Evolutionary conservation across 2,113 vertebrate genomes (phyloP), one percentile per base, ranked within the genome.

Genomic region (Mirounga angustirostris): DNA sequence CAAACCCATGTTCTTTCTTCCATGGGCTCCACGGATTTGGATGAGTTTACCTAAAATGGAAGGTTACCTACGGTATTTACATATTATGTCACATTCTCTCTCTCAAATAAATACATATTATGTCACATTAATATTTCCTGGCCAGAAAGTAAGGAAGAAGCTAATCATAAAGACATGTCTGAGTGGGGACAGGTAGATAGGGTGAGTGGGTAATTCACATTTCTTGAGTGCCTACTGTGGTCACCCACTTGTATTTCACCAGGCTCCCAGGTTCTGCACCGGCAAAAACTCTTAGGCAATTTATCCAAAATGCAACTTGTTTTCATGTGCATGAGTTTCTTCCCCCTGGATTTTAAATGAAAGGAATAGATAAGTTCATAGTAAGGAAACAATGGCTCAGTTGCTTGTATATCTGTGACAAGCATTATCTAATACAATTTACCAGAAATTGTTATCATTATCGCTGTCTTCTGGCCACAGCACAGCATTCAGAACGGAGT

Each of bases 331-430:
- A 40, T 97, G 90, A 52, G 50, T 96, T 80, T 86, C 97, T 98
- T 98, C 97, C 98, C 82, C 97, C 95, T 90, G 96, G 94, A 96
- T 98, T 98, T 97, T 95, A 98, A 97, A 93, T 97, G 92, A 98
- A 96, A 95, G 96, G 13, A 76, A 97, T 18, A 92, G 96, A 95
- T 97, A 98, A 97, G 98, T 98, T 97, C 71, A 97, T 71, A 73
- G 54, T 94, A 28, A 98, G 95, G 92, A 97, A 98, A 98, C 96
- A 97, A 98, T 71, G 94, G 36, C 97, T 98, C 54, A 50, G 63
- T 56, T 97, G 65, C 96, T 82, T 97, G 90, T 69, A 86, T 95
- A 93, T 46, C 36, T 24, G 94, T 98, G 97, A 82, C 82, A 89
- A 96, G 67, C 87, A 86, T 97, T 95, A 98, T 94, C 52, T 97